phyloP scores from a whole-genome alignment of 2,888 invertebrate genomes.

The Diarsia rubi region DNA sequence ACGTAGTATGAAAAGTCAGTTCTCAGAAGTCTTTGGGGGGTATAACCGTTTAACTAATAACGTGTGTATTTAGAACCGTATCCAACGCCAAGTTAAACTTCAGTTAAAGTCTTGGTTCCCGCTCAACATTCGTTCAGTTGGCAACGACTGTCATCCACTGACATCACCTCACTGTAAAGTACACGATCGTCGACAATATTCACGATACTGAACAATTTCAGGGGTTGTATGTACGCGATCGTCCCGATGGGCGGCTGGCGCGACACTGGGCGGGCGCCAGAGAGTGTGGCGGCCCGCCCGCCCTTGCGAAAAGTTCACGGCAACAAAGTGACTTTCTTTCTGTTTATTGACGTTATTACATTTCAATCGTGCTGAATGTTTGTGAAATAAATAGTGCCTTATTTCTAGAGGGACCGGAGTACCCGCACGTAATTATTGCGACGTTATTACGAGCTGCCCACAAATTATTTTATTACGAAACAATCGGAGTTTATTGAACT shows the following conservation, averaged over 20 bases:
- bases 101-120: conserved; percentile 21
- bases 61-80: conserved; percentile 1
- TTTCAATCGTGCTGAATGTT: conserved; percentile 77
- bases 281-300: conserved; percentile 71
- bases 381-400: conserved; percentile 74
- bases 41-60: conserved; percentile 1
- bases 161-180: conserved; percentile 70
- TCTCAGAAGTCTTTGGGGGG: conserved; percentile 28
- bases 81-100: conserved; percentile 23
- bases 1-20: conserved; percentile 15
- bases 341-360: conserved; percentile 80
- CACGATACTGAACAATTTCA: conserved; percentile 68
- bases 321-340: conserved; percentile 82
- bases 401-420: conserved; percentile 72
- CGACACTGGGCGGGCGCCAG: conserved; percentile 87
- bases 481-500: conserved; percentile 54
- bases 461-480: conserved; percentile 41
- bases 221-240: conserved; percentile 74
- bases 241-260: conserved; percentile 81
- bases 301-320: conserved; percentile 89
- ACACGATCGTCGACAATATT: conserved; percentile 74
- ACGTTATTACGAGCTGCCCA: conserved; percentile 39
- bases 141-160: conserved; percentile 43
- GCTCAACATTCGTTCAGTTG: conserved; percentile 30
- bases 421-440: conserved; percentile 56